Base-by-base conservation (phyloP, 1,140 invertebrate genomes). In the Bacillus rossius region DNA sequence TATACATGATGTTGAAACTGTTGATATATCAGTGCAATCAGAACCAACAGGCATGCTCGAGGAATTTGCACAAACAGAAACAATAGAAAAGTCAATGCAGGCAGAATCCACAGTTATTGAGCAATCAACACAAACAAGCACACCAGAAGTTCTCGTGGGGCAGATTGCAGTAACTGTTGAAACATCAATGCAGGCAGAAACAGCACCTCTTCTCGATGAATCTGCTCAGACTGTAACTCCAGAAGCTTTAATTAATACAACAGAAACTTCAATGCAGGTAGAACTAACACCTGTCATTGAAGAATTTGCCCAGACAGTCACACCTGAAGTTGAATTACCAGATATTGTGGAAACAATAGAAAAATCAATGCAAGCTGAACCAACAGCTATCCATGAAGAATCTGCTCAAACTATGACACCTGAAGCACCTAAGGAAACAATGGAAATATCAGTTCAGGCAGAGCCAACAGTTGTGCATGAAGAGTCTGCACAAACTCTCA, bases 21-120 rank as follows among this genome's bases (percentile, higher is more conserved):
- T 34, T 3, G 42, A 34, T 7, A 34, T 34, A 34, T 34, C 29
- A 34, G 10, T 34, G 29, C 29, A 34, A 10, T 34, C 29, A 10
- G 29, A 34, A 10, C 29, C 29, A 10, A 34, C 29, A 7, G 5
- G 29, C 10, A 34, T 34, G 29, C 10, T 34, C 10, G 29, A 40
- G 50, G 67, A 56, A 22, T 55, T 42, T 34, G 38, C 40, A 19
- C 59, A 60, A 49, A 60, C 59, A 14, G 63, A 71, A 64, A 67
- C 65, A 38, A 63, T 62, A 3, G 60, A 67, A 55, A 57, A 61
- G 19, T 72, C 67, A 10, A 34, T 60, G 3, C 68, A 68, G 41
- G 67, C 65, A 1, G 23, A 10, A 13, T n/a, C n/a, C 17, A 1
- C 29, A 10, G 34, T 23, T 22, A n/a, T 49, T 8, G 65, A 69